Evolutionary conservation across 2,888 invertebrate genomes (phyloP), one percentile per base, ranked within the genome.

Genomic region (Cyaniris semiargus): DNA sequence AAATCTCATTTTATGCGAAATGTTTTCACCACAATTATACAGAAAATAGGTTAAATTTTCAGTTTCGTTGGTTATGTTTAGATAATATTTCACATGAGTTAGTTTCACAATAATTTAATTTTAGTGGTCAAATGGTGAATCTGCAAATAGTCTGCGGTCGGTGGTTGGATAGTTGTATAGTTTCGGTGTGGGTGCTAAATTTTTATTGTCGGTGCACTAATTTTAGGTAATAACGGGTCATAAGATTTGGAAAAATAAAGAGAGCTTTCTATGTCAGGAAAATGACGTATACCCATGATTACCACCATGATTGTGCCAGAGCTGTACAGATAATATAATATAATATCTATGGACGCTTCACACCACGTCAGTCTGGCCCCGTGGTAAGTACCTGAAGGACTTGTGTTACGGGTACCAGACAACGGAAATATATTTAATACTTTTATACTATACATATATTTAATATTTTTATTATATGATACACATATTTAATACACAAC

Each of bases 61-160:
- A 70, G 31, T 72, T 44, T 71, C 38, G 34, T 71, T 23, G 10
- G 72, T 23, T 74, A 27, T 53, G 27, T 71, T 71, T 44, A 74
- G 74, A 74, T 74, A 53, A 48, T 53, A 74, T 74, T 74, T 48
- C 74, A 48, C 74, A 74, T 74, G 74, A 53, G 74, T 74, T 48
- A 74, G 74, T 74, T 74, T 23, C 27, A 53, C 27, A 74, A 74
- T 74, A 74, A 74, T 74, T 74, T 74, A 76, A 76, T 76, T 53
- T 38, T 34, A 76, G 76, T 38, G 76, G 76, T 76, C 44, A 10
- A 70, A 71, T 76, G 70, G 70, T 76, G 34, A 76, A 76, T 70
- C 76, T 76, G 76, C 70, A 70, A 76, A 76, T 70, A 76, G 70
- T 48, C 27, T 76, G 76, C 56, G 76, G 76, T 76, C 21, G 8